Base-by-base conservation (phyloP, 2,888 invertebrate genomes). In the Atrina japonica region DNA sequence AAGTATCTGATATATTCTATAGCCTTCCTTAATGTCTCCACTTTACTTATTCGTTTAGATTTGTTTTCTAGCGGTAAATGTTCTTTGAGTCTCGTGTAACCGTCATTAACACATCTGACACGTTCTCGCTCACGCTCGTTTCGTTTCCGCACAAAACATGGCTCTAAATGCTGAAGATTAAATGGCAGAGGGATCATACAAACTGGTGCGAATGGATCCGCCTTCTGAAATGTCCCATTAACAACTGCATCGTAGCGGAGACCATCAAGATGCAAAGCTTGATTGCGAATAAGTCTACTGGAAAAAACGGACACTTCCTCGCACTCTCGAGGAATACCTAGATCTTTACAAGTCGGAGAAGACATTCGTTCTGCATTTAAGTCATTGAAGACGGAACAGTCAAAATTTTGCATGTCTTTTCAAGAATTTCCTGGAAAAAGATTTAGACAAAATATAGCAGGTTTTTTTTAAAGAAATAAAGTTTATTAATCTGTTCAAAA, bases 1-100 rank as follows among this genome's bases (percentile, higher is more conserved):
- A 90, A 76, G 52, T 86, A 78, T 64, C 83, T 77, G n/a, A 90
- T 90, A 69, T 90, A 90, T 25, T 83, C 75, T 49, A 90, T 89
- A 52, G 90, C 90, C n/a, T 80, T 71, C 27, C 88, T 70, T 16
- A 90, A 75, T 2, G 89, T 90, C 49, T 90, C 90, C 25, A 90
- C 90, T 79, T 90, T 90, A 61, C 89, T 89, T 21, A 90, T 81
- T 45, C 90, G 73, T 66, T 88, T 89, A 52, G 91, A 89, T 64
- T 87, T 87, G 63, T 87, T 84, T 50, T 82, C 82, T 18, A 88
- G 56, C 1, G 90, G 89, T 21, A 90, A 75, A 55, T 88, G 88
- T 40, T 87, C 80, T 74, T 81, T 86, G 9, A 90, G 80, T 52
- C 80, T 76, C 16, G 82, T 75, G 66, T 89, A 90, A 1, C 90